These are phyloP conservation scores for Catagonus wagneri DNA, from an alignment of 2,113 vertebrate genomes.

Conservation along the genomic window DNA sequence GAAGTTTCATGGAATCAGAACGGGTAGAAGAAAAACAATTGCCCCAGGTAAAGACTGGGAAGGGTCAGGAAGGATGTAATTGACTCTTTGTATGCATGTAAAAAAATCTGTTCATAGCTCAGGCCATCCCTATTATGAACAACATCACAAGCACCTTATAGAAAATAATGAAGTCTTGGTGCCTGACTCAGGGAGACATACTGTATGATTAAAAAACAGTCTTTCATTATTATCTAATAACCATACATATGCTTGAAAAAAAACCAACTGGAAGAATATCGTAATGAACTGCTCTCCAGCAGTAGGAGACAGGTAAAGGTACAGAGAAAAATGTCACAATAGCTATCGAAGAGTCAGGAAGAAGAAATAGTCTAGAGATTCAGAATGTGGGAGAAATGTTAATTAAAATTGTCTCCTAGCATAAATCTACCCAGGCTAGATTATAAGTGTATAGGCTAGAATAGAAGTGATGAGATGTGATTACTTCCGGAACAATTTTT, in stretches of 20 bases:
- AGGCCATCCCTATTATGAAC: neutral
- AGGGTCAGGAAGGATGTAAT: neutral
- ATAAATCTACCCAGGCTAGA: neutral
- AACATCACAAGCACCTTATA: neutral
- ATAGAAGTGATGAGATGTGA: neutral
- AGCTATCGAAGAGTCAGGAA: neutral
- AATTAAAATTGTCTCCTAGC: neutral
- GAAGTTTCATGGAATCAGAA: neutral
- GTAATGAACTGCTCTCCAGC: neutral
- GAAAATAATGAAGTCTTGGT: slow-evolving; percentile 5
- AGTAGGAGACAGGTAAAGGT: neutral
- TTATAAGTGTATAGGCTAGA: neutral
- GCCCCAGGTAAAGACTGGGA: neutral
- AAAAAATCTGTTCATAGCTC: neutral
- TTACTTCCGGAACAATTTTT: neutral
- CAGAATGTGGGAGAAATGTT: neutral
- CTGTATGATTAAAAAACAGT: neutral
- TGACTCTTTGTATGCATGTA: neutral
- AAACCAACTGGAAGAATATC: neutral
- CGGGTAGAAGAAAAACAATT: neutral
- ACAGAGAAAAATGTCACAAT: neutral
- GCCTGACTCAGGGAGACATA: neutral
- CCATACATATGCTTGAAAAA: neutral
- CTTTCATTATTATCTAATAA: slow-evolving; percentile 4
- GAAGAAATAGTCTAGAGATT: neutral